phyloP scores from a whole-genome alignment of 2,888 invertebrate genomes.

The Blera fallax region DNA sequence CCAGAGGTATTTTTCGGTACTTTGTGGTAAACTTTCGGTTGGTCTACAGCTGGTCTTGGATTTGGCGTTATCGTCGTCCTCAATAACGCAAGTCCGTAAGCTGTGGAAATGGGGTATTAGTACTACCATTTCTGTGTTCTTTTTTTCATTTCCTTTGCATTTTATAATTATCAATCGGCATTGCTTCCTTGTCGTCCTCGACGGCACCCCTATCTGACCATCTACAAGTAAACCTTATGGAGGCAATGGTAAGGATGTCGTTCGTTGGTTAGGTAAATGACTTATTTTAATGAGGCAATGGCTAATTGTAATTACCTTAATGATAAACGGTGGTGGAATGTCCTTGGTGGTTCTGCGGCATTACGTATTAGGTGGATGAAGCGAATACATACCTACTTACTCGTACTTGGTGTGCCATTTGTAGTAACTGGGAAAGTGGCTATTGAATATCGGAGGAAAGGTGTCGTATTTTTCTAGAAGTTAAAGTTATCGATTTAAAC shows the following conservation, averaged over 20 bases:
- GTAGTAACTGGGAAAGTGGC: background rate
- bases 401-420: constrained; percentile 27
- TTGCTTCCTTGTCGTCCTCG: constrained; percentile 24
- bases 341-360: constrained; percentile 30
- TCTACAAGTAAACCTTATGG: background rate
- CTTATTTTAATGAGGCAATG: constrained; percentile 69
- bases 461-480: background rate
- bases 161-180: constrained; percentile 68
- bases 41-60: constrained; percentile 62
- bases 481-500: constrained; percentile 37
- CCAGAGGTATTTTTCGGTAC: constrained; percentile 55
- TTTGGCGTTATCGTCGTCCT: constrained; percentile 39
- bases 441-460: constrained; percentile 29
- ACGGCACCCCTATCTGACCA: background rate
- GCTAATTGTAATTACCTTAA: constrained; percentile 66
- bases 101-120: constrained; percentile 49
- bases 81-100: constrained; percentile 29
- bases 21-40: constrained; percentile 65
- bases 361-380: constrained; percentile 18
- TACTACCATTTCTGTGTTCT: background rate
- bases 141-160: constrained; percentile 32
- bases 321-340: constrained; percentile 52
- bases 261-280: constrained; percentile 46
- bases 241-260: constrained; percentile 21
- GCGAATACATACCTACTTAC: constrained; percentile 1